A percentile compares a stretch with the other conserved stretches of the same genome.
These are phyloP conservation scores for Lasiurus cinereus DNA, from an alignment of 2,113 vertebrate species.

Conservation along the genomic window DNA sequence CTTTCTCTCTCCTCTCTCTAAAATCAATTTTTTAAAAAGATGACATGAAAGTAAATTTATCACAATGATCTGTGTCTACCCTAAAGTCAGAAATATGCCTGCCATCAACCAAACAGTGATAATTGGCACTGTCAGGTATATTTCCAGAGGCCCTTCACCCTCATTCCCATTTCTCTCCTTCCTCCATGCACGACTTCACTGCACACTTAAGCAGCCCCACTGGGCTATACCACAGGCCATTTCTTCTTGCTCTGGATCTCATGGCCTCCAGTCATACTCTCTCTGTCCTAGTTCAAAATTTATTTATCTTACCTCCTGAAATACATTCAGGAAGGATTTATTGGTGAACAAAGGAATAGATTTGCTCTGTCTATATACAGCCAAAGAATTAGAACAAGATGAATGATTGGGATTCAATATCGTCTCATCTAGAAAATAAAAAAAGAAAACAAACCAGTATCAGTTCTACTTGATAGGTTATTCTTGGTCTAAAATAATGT, in stretches of 20 bases:
- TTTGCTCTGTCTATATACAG: background rate
- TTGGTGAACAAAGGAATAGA: background rate
- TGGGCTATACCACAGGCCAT: background rate
- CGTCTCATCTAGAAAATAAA: background rate
- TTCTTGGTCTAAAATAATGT: background rate
- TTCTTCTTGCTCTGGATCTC: background rate
- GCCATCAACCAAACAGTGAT: background rate
- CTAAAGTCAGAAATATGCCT: background rate
- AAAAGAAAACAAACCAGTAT: background rate
- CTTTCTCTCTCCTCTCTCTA: background rate
- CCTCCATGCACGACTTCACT: background rate
- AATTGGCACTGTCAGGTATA: background rate
- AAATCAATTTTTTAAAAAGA: background rate
- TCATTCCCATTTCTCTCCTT: background rate
- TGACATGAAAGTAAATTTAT: background rate
- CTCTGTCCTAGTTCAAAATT: background rate
- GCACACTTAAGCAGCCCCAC: background rate
- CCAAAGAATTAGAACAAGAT: background rate
- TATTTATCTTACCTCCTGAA: background rate
- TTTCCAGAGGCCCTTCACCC: background rate
- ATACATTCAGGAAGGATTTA: background rate
- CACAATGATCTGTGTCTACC: background rate
- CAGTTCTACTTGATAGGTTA: background rate
- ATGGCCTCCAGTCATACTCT: background rate
- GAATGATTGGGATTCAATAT: background rate